Conservation (phyloP, 2,113 vertebrate species). For the Balaeniceps rex region DNA sequence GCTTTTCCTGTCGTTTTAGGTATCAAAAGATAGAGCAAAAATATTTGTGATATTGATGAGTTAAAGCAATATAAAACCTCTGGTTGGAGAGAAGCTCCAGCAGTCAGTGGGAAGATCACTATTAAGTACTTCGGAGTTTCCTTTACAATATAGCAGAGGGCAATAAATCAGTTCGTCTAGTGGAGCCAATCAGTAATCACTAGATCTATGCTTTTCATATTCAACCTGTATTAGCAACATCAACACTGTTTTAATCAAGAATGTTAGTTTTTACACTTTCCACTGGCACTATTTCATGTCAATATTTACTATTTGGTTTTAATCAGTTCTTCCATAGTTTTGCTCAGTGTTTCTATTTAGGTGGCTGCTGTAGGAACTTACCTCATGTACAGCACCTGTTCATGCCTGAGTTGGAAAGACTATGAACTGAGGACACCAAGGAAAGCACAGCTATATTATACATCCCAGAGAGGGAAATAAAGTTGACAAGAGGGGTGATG, state of each 20-base stretch:
- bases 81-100: background rate
- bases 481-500: background rate
- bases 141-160: background rate
- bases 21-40: background rate
- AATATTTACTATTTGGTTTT: background rate
- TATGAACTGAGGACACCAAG: background rate
- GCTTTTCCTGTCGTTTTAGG: background rate
- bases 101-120: background rate
- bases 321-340: background rate
- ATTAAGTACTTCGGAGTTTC: background rate
- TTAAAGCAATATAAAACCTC: background rate
- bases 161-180: background rate
- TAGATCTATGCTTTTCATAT: background rate
- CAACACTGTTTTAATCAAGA: background rate
- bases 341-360: background rate
- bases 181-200: background rate
- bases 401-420: background rate
- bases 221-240: background rate
- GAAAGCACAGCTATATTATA: background rate
- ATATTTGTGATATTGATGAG: background rate
- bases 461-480: background rate
- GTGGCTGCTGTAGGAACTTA: background rate
- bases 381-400: background rate
- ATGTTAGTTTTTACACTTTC: background rate
- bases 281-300: background rate